These are phyloP conservation scores for Lagorchestes hirsutus DNA, from an alignment of 2,797 vertebrate genomes.

Conservation along the genomic window DNA sequence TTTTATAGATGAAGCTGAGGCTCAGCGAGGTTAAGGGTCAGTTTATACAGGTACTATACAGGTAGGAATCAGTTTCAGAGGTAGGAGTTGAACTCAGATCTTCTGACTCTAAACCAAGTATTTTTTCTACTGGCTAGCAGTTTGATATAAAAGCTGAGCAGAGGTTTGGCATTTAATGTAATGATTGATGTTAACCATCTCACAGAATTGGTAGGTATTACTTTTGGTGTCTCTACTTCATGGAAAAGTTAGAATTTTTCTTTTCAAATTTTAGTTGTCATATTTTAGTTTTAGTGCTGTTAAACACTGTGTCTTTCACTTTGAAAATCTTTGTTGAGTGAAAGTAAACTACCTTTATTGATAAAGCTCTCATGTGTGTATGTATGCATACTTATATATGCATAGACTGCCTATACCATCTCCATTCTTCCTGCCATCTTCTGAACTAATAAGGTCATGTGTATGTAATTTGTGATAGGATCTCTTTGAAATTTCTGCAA, in stretches of 20 bases:
- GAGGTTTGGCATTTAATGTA: constrained; percentile 25
- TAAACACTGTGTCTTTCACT: neutral
- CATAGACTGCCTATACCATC: neutral
- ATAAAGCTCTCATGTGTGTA: neutral
- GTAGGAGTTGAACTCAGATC: neutral
- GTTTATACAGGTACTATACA: neutral
- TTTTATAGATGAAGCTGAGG: neutral
- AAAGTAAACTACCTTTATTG: neutral
- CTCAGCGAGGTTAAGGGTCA: neutral
- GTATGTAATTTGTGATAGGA: neutral
- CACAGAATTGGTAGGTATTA: constrained; percentile 10
- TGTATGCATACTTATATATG: neutral
- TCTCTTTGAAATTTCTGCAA: neutral
- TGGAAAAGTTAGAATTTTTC: constrained; percentile 1
- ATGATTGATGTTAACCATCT: neutral
- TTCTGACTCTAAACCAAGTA: neutral
- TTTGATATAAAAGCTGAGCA: constrained; percentile 24
- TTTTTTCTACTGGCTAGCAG: neutral
- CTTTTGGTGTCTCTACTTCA: constrained; percentile 28
- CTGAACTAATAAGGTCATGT: neutral
- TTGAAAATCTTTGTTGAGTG: constrained; percentile 28
- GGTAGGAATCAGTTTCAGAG: neutral
- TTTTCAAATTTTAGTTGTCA: constrained; percentile 58
- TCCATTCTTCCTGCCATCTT: neutral
- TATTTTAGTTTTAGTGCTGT: neutral